Evolutionary conservation across 2,888 invertebrate species (phyloP).

Genomic region (Hirtodrosophila duncani): DNA sequence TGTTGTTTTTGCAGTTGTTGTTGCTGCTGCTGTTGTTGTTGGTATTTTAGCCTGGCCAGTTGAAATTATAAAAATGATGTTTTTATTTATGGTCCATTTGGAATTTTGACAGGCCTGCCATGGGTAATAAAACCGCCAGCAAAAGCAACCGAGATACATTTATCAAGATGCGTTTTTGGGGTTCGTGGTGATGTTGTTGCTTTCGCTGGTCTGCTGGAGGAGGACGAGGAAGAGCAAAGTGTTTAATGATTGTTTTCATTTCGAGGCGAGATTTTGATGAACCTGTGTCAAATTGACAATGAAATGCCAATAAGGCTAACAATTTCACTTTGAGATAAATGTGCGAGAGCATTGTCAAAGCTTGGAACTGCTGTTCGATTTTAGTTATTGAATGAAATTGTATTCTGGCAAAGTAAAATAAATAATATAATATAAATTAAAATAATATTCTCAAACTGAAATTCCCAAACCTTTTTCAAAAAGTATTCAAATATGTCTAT

Average conservation of each 20-base stretch:
- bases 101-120: slow-evolving; percentile 74
- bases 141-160: slow-evolving; percentile 39
- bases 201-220: slow-evolving; percentile 8
- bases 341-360: too few relatives aligned
- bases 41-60: slow-evolving; percentile 20
- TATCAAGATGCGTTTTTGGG: slow-evolving; percentile 47
- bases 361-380: too few relatives aligned
- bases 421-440: too few relatives aligned
- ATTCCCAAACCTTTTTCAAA: not conserved
- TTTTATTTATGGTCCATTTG: slow-evolving; percentile 77
- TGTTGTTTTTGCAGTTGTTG: slow-evolving; percentile 22
- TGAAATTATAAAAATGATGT: slow-evolving; percentile 71
- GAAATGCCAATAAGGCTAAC: slow-evolving; percentile 43
- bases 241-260: slow-evolving; percentile 18
- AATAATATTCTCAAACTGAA: not conserved
- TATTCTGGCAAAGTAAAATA: too few relatives aligned
- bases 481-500: too few relatives aligned
- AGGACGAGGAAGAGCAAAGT: too few relatives aligned
- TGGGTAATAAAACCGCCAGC: slow-evolving; percentile 61
- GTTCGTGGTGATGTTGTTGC: slow-evolving; percentile 1
- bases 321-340: slow-evolving; percentile 4
- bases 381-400: too few relatives aligned
- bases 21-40: not conserved
- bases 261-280: slow-evolving; percentile 57
- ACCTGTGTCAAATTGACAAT: slow-evolving; percentile 63